Evolutionary conservation across 1,140 invertebrate species (phyloP).

Genomic region (Agrypnia vestita): DNA sequence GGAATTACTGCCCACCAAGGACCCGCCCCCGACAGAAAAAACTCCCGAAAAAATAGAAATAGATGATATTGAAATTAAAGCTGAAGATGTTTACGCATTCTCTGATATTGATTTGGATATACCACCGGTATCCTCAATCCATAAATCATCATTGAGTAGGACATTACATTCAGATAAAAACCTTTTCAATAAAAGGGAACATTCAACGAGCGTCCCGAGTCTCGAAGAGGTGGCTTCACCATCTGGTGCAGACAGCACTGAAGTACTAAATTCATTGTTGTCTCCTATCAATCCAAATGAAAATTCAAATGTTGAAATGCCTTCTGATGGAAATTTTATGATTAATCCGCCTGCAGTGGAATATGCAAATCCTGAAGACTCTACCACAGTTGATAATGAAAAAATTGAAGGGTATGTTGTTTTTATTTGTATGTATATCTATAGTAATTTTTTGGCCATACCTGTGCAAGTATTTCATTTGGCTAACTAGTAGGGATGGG

Average conservation of each 20-base stretch:
- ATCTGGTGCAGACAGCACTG: conserved; percentile 22
- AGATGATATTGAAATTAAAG: conserved; percentile 71
- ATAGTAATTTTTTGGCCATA: too few relatives aligned
- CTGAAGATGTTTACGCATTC: conserved; percentile 70
- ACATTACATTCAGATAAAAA: conserved; percentile 56
- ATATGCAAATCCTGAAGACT: conserved; percentile 19
- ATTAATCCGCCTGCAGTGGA: conserved; percentile 4
- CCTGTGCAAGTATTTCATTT: too few relatives aligned
- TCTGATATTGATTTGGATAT: conserved; percentile 72
- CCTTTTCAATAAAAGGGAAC: conserved; percentile 57
- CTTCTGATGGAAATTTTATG: conserved; percentile 1
- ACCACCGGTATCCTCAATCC: conserved; percentile 67
- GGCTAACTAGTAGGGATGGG: too few relatives aligned
- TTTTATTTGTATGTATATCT: background rate
- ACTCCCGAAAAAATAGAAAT: conserved; percentile 69
- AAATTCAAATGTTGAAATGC: conserved; percentile 33
- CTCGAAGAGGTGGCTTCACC: conserved; percentile 50
- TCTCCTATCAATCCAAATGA: conserved; percentile 39
- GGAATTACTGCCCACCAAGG: conserved; percentile 44
- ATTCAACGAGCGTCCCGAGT: conserved; percentile 25
- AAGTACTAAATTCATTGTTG: conserved; percentile 46
- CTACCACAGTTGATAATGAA: background rate
- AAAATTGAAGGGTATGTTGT: conserved; percentile 2
- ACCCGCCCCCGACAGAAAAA: conserved; percentile 52
- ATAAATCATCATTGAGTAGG: conserved; percentile 62